Conservation (phyloP, 2,113 vertebrate genomes). For the Syrmaticus mikado region DNA sequence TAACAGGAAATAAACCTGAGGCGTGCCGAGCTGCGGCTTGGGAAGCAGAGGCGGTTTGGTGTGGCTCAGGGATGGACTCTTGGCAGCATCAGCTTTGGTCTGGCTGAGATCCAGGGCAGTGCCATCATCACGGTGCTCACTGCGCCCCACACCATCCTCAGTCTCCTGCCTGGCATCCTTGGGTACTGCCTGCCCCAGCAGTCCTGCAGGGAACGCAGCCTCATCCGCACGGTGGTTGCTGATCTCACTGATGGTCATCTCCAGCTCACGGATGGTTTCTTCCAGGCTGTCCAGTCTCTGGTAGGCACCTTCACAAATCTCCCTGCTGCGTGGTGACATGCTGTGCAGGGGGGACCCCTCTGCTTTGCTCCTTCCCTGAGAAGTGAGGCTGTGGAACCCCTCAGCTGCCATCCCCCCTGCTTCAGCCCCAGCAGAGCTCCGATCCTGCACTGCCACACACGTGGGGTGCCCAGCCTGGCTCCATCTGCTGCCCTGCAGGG, state of each 20-base stretch:
- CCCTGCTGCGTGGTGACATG: not conserved
- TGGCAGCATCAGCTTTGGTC: not conserved
- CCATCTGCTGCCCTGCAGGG: fast-evolving
- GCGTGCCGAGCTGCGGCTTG: conserved; percentile 75
- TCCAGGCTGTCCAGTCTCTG: conserved; percentile 89
- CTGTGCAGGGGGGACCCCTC: fast-evolving
- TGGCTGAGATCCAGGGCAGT: conserved; percentile 22
- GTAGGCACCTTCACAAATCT: conserved; percentile 73
- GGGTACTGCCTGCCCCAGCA: not conserved
- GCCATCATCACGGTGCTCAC: not conserved
- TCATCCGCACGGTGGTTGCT: conserved; percentile 67
- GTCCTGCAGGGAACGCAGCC: not conserved
- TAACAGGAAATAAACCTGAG: conserved; percentile 81
- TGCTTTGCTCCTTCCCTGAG: not conserved
- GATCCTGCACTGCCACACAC: not conserved
- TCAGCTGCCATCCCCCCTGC: not conserved
- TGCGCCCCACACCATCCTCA: not conserved
- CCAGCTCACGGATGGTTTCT: conserved; percentile 90
- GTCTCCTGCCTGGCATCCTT: not conserved
- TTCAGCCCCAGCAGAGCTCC: not conserved
- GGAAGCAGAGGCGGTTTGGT: conserved; percentile 84
- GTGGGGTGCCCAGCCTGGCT: not conserved
- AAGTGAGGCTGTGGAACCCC: not conserved
- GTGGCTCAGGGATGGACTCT: not conserved
- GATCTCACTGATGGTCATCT: conserved; percentile 88